These are phyloP conservation scores for Psittacula cyanocephala DNA, from an alignment of 2,113 vertebrate species.

Conservation along the genomic window DNA sequence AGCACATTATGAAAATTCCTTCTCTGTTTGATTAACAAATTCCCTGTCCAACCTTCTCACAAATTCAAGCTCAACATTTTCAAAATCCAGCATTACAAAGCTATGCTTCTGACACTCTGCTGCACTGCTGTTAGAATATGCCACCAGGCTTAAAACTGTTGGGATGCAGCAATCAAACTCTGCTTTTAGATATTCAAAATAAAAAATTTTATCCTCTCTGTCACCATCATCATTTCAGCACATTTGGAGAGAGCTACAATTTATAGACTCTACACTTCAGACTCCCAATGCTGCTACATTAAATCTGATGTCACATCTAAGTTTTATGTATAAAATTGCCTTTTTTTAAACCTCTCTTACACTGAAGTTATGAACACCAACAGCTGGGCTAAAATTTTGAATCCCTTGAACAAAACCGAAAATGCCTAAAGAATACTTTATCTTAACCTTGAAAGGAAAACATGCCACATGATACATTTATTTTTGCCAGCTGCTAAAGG, in stretches of 20 bases:
- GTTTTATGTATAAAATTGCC: neutral
- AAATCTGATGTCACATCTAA: neutral
- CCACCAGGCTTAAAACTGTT: neutral
- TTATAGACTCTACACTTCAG: neutral
- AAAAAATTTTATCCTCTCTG: neutral
- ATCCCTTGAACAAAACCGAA: neutral
- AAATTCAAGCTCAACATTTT: neutral
- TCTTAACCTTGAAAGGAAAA: neutral
- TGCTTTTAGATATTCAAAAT: neutral
- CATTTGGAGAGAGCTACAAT: neutral
- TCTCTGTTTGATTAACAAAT: neutral
- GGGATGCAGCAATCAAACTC: neutral
- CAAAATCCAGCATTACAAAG: neutral
- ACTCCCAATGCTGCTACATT: neutral
- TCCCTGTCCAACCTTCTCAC: neutral
- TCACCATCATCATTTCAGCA: neutral
- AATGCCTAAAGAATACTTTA: neutral
- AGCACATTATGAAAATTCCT: neutral
- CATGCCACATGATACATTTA: neutral
- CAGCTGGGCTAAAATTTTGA: neutral
- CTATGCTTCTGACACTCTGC: neutral
- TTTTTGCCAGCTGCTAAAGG: neutral
- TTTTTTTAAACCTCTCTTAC: neutral
- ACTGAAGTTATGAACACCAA: neutral
- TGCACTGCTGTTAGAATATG: neutral